Evolutionary conservation across 2,888 invertebrate species (phyloP), one percentile per base, ranked within the genome.

Genomic region (Melanotus villosus): DNA sequence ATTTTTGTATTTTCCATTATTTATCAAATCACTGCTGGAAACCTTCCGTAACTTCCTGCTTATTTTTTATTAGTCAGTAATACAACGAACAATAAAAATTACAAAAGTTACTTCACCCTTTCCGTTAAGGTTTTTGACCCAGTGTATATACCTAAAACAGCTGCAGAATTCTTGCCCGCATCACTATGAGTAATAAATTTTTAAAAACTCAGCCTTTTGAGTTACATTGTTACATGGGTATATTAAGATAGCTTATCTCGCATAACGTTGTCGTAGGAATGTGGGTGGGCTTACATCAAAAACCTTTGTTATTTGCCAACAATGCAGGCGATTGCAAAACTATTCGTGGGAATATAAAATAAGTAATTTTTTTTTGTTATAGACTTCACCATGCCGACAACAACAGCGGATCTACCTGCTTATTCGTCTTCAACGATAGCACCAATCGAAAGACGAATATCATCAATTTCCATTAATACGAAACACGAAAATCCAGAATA

Each of bases 401-500:
- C 68, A 14, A 64, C 68, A 14, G n/a, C n/a, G n/a, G 65, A 65
- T 7, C n/a, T 63, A 12, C 57, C 63, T 18, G 54, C 66, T 21
- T 70, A 70, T 9, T 67, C 70, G 19, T 63, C 66, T n/a, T 66
- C 70, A 7, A 26, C 45, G 16, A 54, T 70, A n/a, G 43, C 23
- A 10, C 79, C 79, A 0, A 78, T 78, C 56, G 79, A 79, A 57
- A 80, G 80, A 73, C 75, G 83, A 63, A 78, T 81, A 65, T 83
- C 83, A n/a, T 77, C 81, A 23, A 68, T 83, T 41, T 80, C 82
- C 10, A 68, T 81, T 62, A 75, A 76, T 36, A 73, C 80, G 19
- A 80, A 78, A 73, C 76, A 76, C 66, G 76, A 78, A 43, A 79
- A 79, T 70, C 74, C 78, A 3, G 80, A 81, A 56, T 80, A 80